Conservation (phyloP, 2,113 vertebrate species). For the human (Homo sapiens) region DNA sequence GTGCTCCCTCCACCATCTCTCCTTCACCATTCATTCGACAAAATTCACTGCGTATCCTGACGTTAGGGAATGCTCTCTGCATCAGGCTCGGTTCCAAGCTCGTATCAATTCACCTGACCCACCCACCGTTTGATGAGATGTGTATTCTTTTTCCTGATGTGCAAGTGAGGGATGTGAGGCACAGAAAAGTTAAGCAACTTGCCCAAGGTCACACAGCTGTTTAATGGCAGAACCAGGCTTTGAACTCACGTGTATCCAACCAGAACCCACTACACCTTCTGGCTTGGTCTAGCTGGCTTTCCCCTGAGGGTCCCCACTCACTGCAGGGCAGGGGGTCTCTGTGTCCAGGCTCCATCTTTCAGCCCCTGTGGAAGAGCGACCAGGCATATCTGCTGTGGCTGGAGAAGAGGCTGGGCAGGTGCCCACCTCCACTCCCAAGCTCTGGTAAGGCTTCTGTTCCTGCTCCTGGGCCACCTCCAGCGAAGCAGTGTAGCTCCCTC, state of each 20-base stretch:
- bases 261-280: rapidly evolving
- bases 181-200: not conserved
- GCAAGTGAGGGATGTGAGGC: not conserved
- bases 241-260: not conserved
- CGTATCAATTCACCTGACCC: rapidly evolving
- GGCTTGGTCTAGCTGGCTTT: rapidly evolving
- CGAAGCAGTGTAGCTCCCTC: rapidly evolving
- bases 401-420: not conserved
- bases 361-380: rapidly evolving
- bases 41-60: rapidly evolving
- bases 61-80: rapidly evolving
- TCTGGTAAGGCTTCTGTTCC: not conserved
- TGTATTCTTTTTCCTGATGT: not conserved
- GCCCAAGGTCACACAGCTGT: not conserved
- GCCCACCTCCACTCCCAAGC: not conserved
- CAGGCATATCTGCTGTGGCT: rapidly evolving
- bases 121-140: rapidly evolving
- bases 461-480: not conserved
- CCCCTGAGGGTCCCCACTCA: not conserved
- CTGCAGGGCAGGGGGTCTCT: too few species aligned
- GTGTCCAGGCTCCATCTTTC: not conserved
- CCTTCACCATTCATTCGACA: rapidly evolving
- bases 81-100: not conserved
- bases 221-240: not conserved
- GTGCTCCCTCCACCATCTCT: rapidly evolving